Percentiles rank a stretch among this genome's conserved stretches.
Evolutionary conservation across 2,113 vertebrate species (phyloP).

Genomic region (Bos taurus): ARS-UCD2.0 NC_037330.1:96836501-96837000

Average conservation of each 20-base stretch:
- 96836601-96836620: background rate
- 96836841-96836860: constrained; percentile 60
- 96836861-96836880: constrained; percentile 59
- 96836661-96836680: constrained; percentile 3
- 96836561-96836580: constrained; percentile 9
- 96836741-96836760: constrained; percentile 59
- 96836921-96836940: constrained; percentile 29
- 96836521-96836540: background rate
- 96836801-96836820: constrained; percentile 60
- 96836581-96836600: background rate
- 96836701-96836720: constrained; percentile 59
- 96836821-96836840: constrained; percentile 21
- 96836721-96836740: constrained; percentile 54
- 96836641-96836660: constrained; percentile 17
- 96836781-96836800: constrained; percentile 56
- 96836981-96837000: constrained; percentile 46
- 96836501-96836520: background rate
- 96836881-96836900: constrained; percentile 32
- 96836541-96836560: background rate
- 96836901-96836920: constrained; percentile 23
- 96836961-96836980: background rate
- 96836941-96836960: constrained; percentile 35
- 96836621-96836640: background rate
- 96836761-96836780: constrained; percentile 45
- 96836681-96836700: constrained; percentile 50